Evolutionary conservation across 2,888 invertebrate genomes (phyloP), one percentile per base, ranked within the genome.

Genomic region (Bruchidius siliquastri): DNA sequence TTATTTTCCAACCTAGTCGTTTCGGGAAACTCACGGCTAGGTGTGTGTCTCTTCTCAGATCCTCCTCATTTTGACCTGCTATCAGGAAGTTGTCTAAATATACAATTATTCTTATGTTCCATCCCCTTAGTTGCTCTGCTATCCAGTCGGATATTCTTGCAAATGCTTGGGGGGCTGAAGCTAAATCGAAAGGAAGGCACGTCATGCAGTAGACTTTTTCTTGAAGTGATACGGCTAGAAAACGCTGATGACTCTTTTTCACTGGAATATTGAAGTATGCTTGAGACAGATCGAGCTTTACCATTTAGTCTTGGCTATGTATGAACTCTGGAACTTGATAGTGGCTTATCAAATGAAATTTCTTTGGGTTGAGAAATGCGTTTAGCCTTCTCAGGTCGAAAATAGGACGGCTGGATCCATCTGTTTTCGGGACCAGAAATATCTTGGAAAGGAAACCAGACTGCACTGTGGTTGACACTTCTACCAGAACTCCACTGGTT

Each of bases 111-210:
- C 79, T 73, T 20, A 81, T 75, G 0, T 76, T 77, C 72, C 22
- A 72, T n/a, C 69, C 2, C 67, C 80, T 68, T 0, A 81, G 74
- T 0, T 67, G 20, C 22, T 72, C 32, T 21, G 80, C 80, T 8
- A 80, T 22, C 80, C 81, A 81, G 73, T 81, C 81, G 69, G 78
- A 72, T 0, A 81, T 32, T 8, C 76, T 71, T 2, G 80, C 75
- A 73, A 81, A 81, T 13, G 74, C 75, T 69, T 73, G 26, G 0
- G 81, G 81, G 0, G 80, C 81, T 3, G 74, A 77, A n/a, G 81
- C 73, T 3, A 82, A 75, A 0, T 80, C 80, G 70, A 82, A 82
- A 0, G 81, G 81, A 0, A 81, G 78, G 66, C 74, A 74, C 0
- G 76, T 70, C 73, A 79, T 79, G 4, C 76, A 72, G 68, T 73